Evolutionary conservation across 2,113 vertebrate species (phyloP).

Genomic region (Galemys pyrenaicus): DNA sequence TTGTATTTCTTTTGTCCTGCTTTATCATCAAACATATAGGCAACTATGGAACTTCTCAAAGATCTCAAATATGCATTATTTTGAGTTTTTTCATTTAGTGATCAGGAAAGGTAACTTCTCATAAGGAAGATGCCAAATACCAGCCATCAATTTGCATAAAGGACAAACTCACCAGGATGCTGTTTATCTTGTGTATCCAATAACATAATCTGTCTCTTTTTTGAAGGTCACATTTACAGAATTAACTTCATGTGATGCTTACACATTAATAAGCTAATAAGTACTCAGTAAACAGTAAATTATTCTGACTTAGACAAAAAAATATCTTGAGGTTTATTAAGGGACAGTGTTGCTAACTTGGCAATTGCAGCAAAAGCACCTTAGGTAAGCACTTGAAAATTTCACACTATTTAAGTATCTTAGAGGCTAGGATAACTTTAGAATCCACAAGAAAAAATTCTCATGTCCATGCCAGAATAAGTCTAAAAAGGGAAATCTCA

Average conservation of each 20-base stretch:
- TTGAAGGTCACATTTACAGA: not conserved
- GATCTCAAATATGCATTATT: not conserved
- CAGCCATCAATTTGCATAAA: not conserved
- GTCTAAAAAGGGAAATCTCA: not conserved
- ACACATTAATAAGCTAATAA: not conserved
- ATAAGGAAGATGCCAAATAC: not conserved
- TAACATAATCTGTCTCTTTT: not conserved
- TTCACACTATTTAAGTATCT: not conserved
- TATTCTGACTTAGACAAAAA: not conserved
- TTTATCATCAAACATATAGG: not conserved
- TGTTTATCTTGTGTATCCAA: not conserved
- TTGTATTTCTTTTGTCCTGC: not conserved
- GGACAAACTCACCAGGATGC: not conserved
- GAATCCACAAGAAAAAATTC: not conserved
- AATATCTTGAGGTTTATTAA: not conserved
- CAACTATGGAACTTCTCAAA: not conserved
- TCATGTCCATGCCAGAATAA: not conserved
- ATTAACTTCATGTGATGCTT: not conserved
- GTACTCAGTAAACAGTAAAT: not conserved
- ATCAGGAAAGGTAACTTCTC: not conserved
- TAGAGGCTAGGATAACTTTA: not conserved
- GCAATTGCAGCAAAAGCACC: not conserved
- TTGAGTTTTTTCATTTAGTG: not conserved
- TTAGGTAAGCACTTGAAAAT: not conserved
- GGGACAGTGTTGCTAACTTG: not conserved